These are phyloP conservation scores for Alauda arvensis DNA, from an alignment of 2,797 vertebrate species.

Conservation along the genomic window DNA sequence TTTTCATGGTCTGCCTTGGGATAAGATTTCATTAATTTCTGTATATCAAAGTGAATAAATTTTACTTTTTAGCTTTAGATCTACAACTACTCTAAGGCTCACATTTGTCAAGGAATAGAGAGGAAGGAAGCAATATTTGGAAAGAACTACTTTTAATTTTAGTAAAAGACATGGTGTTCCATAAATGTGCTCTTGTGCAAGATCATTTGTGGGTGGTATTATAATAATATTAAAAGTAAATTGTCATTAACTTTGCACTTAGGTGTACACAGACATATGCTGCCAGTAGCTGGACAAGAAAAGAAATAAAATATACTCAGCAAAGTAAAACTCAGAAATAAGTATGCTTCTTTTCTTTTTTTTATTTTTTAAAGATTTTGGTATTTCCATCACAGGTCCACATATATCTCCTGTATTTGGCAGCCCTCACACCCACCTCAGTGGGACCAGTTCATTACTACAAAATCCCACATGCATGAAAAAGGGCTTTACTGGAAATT, in stretches of 20 bases:
- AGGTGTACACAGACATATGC: neutral
- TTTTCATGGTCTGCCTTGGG: neutral
- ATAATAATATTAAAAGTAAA: neutral
- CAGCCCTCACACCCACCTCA: neutral
- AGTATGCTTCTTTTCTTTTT: neutral
- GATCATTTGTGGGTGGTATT: neutral
- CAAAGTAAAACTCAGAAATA: neutral
- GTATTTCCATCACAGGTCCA: neutral
- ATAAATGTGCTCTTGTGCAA: neutral
- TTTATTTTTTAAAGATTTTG: neutral
- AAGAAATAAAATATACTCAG: neutral
- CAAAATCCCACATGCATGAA: neutral
- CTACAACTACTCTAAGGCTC: neutral
- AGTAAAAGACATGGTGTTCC: neutral
- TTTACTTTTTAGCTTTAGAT: neutral
- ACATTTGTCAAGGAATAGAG: neutral
- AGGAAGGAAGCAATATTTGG: neutral
- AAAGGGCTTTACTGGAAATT: neutral
- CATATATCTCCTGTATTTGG: neutral
- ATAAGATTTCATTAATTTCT: neutral
- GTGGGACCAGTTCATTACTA: neutral
- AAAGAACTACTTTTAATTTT: neutral
- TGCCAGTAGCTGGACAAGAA: neutral
- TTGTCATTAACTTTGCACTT: neutral
- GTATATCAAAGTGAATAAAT: neutral